A percentile compares a stretch with the other conserved stretches of the same genome.
Evolutionary conservation across 2,113 vertebrate genomes (phyloP).

Genomic region (Penelope pileata): DNA sequence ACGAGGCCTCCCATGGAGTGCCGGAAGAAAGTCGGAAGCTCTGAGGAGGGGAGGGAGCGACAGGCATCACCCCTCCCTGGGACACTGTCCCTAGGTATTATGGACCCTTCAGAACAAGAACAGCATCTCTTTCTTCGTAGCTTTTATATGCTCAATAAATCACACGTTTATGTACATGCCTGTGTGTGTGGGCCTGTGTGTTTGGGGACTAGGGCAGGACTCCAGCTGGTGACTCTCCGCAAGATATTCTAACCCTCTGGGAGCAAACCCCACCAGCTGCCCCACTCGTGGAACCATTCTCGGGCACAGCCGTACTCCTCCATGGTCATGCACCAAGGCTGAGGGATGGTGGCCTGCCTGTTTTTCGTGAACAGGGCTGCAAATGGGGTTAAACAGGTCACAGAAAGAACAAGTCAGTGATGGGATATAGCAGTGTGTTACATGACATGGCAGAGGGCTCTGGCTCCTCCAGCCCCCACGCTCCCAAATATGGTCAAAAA

Average conservation of each 20-base stretch:
- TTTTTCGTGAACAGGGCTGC: neutral
- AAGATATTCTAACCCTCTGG: neutral
- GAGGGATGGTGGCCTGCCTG: neutral
- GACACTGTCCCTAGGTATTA: neutral
- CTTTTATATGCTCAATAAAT: neutral
- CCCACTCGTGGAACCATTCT: neutral
- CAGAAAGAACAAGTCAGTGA: neutral
- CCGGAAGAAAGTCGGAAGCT: neutral
- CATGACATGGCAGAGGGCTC: neutral
- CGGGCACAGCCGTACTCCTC: accelerated
- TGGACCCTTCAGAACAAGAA: neutral
- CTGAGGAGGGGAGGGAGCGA: neutral
- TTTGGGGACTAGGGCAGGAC: neutral
- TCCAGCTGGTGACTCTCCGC: neutral
- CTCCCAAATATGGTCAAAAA: neutral
- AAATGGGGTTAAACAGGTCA: neutral
- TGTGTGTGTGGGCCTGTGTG: accelerated
- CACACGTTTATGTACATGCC: accelerated
- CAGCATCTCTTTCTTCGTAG: neutral
- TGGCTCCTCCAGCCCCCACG: neutral
- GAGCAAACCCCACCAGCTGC: neutral
- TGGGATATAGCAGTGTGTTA: accelerated
- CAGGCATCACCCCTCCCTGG: neutral
- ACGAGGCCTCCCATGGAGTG: accelerated
- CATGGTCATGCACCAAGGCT: accelerated